Evolutionary conservation across 2,113 vertebrate species (phyloP).

Genomic region (Lycaon pictus): DNA sequence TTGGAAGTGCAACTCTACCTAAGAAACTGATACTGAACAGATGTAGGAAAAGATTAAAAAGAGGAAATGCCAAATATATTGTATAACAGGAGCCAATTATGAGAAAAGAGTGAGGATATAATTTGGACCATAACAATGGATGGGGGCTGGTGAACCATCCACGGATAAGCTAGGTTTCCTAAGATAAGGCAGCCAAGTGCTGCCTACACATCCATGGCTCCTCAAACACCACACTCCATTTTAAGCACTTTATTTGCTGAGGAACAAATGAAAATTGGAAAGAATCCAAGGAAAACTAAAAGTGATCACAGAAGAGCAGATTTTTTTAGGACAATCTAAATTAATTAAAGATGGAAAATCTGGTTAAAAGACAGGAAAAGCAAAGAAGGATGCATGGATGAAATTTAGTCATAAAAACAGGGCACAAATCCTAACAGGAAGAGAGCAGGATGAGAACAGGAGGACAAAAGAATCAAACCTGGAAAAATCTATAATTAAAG

Average conservation of each 20-base stretch:
- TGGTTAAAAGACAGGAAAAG: not conserved
- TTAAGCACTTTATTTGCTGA: constrained; percentile 13
- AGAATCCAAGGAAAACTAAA: not conserved
- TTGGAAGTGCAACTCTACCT: not conserved
- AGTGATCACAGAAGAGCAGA: not conserved
- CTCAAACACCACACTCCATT: not conserved
- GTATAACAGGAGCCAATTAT: not conserved
- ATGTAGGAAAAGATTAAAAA: not conserved
- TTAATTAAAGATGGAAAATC: constrained; percentile 16
- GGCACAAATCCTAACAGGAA: not conserved
- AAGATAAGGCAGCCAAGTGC: not conserved
- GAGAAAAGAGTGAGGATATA: not conserved
- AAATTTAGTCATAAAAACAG: not conserved
- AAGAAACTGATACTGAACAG: not conserved
- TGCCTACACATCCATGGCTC: not conserved
- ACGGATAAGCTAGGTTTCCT: not conserved
- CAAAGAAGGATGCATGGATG: not conserved
- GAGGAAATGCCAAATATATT: not conserved
- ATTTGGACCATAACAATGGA: not conserved
- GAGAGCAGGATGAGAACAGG: not conserved
- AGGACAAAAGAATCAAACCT: not conserved
- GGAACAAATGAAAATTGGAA: not conserved
- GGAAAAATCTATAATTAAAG: not conserved
- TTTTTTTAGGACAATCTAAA: not conserved
- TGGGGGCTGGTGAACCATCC: not conserved